phyloP scores from a whole-genome alignment of 2,113 vertebrate genomes.

The Choloepus hoffmanni region DNA sequence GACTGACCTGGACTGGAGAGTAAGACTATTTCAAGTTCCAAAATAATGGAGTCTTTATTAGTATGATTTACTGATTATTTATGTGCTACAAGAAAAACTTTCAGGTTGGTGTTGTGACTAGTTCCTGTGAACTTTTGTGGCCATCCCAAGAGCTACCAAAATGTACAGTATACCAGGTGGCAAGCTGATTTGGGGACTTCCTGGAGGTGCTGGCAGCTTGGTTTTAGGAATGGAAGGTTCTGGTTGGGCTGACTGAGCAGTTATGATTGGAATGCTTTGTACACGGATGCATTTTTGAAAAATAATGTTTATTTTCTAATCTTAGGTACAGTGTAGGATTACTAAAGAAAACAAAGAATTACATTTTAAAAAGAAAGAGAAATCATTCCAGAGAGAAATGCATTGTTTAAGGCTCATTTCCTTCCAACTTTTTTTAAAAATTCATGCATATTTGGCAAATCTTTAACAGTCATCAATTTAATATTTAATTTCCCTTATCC shows the following conservation, averaged over 20 bases:
- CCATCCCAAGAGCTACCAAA: not conserved
- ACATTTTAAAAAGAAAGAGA: not conserved
- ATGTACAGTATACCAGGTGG: not conserved
- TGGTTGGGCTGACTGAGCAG: not conserved
- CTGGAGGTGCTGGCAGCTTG: not conserved
- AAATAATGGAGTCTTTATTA: not conserved
- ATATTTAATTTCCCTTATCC: not conserved
- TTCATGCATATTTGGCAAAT: not conserved
- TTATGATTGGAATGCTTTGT: not conserved
- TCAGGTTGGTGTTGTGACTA: not conserved
- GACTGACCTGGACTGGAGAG: not conserved
- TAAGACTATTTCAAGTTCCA: constrained; percentile 20
- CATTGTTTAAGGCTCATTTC: not conserved
- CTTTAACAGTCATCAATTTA: not conserved
- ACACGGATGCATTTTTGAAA: not conserved
- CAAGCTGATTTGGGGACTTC: not conserved
- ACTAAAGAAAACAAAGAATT: not conserved
- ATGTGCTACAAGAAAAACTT: not conserved
- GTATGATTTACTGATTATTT: not conserved
- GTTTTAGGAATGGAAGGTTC: not conserved
- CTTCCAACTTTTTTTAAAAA: not conserved
- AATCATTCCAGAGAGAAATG: constrained; percentile 2
- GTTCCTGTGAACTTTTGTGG: not conserved
- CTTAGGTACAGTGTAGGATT: not conserved
- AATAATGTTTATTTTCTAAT: not conserved